These are phyloP conservation scores for Drosophila kohkoa DNA, from an alignment of 1,140 invertebrate species.

Conservation along the genomic window DNA sequence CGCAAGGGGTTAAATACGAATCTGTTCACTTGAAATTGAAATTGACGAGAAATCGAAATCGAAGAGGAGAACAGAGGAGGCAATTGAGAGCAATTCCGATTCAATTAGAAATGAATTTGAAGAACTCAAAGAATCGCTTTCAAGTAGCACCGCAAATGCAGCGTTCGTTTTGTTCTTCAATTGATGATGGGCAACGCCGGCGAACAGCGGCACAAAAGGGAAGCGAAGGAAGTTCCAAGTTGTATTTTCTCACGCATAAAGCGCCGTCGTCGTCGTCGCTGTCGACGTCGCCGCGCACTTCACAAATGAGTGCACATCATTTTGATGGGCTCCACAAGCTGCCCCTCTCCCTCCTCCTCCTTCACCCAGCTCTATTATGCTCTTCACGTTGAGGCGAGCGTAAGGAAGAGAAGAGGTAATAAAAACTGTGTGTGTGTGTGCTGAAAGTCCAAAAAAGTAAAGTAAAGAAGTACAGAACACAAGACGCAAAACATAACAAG, in stretches of 20 bases:
- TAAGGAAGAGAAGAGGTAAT: constrained; percentile 50
- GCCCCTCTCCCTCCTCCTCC: too few relatives aligned
- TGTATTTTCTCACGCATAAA: constrained; percentile 69
- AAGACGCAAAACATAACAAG: constrained; percentile 51
- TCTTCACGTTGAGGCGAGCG: constrained; percentile 33
- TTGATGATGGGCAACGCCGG: background rate
- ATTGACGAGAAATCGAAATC: background rate
- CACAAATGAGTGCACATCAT: constrained; percentile 79
- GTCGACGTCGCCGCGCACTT: constrained; percentile 61
- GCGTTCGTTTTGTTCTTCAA: background rate
- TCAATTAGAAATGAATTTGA: constrained; percentile 80
- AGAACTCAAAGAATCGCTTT: constrained; percentile 61
- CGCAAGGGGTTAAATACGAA: constrained; percentile 5
- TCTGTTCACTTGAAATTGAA: too few relatives aligned
- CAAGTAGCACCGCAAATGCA: constrained; percentile 65
- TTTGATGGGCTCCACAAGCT: constrained; percentile 54
- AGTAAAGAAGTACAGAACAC: constrained; percentile 2
- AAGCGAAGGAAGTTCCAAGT: constrained; percentile 35
- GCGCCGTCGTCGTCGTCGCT: constrained; percentile 13
- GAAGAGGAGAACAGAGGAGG: background rate
- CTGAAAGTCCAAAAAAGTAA: constrained; percentile 29
- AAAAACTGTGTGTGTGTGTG: constrained; percentile 36
- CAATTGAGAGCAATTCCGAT: constrained; percentile 74
- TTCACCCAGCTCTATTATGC: background rate
- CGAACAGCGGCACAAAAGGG: constrained; percentile 9